Evolutionary conservation across 2,888 invertebrate species (phyloP).

Genomic region (Luffia ferchaultella): DNA sequence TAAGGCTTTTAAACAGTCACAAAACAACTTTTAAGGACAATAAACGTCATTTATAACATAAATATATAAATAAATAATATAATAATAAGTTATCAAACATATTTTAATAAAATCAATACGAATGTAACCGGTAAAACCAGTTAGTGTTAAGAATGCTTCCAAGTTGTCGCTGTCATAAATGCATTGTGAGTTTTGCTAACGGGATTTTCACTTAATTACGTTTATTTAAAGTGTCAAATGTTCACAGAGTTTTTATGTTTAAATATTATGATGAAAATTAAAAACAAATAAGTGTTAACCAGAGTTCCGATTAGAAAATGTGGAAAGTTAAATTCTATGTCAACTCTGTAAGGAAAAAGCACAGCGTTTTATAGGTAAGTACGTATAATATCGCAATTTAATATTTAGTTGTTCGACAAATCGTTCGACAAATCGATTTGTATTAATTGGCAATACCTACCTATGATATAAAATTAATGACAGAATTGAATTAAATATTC

Average conservation of each 20-base stretch:
- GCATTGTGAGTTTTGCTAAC: background rate
- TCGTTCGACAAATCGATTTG: too few species aligned
- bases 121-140: background rate
- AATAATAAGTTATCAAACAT: too few species aligned
- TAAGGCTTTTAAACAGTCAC: slow-evolving; percentile 34
- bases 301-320: slow-evolving; percentile 41
- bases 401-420: too few species aligned
- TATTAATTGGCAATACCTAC: too few species aligned
- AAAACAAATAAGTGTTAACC: too few species aligned
- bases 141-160: background rate
- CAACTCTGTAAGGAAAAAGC: slow-evolving; percentile 59
- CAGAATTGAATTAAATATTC: too few species aligned
- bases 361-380: slow-evolving; percentile 39
- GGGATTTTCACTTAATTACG: background rate
- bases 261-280: too few species aligned
- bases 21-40: slow-evolving; percentile 54
- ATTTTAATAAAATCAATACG: too few species aligned
- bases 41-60: slow-evolving; percentile 51
- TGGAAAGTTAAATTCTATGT: slow-evolving; percentile 48
- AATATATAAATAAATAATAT: too few species aligned
- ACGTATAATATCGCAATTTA: too few species aligned
- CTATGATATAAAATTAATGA: too few species aligned
- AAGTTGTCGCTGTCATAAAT: background rate
- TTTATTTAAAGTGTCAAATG: background rate
- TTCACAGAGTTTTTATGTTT: slow-evolving; percentile 1